Base-by-base conservation (phyloP, 92 coral and sea anemone genomes). In the Zoanthus sociatus region DNA sequence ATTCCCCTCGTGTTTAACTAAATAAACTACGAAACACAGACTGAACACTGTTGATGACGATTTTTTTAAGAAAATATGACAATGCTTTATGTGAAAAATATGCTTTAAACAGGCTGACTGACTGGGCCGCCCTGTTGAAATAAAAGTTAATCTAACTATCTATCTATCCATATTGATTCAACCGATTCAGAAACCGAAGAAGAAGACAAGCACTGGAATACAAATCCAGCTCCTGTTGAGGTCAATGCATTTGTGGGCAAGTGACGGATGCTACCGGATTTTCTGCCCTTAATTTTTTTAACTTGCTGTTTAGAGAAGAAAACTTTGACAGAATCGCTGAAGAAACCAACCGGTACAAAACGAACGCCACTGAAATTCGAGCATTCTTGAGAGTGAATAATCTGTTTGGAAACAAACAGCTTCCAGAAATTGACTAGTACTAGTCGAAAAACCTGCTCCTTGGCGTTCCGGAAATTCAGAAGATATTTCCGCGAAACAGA, bases 131-230 rank as follows among this genome's bases (percentile, higher is more conserved):
- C n/a, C n/a, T n/a, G n/a, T n/a, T n/a, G n/a, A n/a, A n/a, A n/a
- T n/a, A n/a, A n/a, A n/a, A n/a, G n/a, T n/a, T n/a, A n/a, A n/a
- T n/a, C n/a, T n/a, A n/a, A n/a, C n/a, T n/a, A n/a, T n/a, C n/a
- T n/a, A n/a, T n/a, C n/a, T n/a, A n/a, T n/a, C n/a, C 33, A 84
- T 13, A 72, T 84, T 32, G 79, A 58, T 14, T n/a, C 13, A 84
- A 73, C 79, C 20, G 26, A 58, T 37, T 84, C 56, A 11, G 88
- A 73, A 84, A 73, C 14, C 21, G 77, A 70, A 78, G 88, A 21
- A 18, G 76, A 71, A 6, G 76, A 3, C 30, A 12, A 67, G 71
- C 71, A 18, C 11, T 67, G 32, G 71, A 20, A 67, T 67, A 63
- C 71, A 67, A 67, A 21, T 67, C 33, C 72, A 1, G 72, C 37